Evolutionary conservation across 2,888 invertebrate species (phyloP), one percentile per base, ranked within the genome.

Genomic region (Caenorhabditis panamensis): DNA sequence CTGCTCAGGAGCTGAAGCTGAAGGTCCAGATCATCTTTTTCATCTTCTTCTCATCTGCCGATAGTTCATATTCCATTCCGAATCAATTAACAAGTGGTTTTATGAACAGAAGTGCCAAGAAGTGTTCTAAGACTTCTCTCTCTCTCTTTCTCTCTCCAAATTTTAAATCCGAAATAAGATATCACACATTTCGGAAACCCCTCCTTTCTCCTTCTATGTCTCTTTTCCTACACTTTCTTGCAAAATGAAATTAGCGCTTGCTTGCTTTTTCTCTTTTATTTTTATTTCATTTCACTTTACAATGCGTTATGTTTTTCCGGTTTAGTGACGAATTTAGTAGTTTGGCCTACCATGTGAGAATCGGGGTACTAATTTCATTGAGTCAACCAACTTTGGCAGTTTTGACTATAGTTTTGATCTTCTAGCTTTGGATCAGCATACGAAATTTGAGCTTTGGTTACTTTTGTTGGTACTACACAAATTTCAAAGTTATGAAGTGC

Each of bases 131-230:
- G 49, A 66, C 64, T 41, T 66, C 31, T 31, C 9, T 31, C 9
- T 31, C 31, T n/a, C n/a, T n/a, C n/a, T n/a, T n/a, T n/a, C n/a
- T n/a, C n/a, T n/a, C n/a, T n/a, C 31, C 5, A 31, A 31, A 31
- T 31, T 31, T 4, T 6, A 9, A 31, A 20, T 22, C 58, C 54
- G 73, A 73, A 73, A 73, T 41, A 51, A 59, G 73, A 73, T 73
- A 73, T 58, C 62, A 62, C 71, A 54, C 54, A 69, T 54, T 71
- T 69, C 62, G 44, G 56, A 44, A 72, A 44, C 56, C 41, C n/a
- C 36, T 41, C 24, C 20, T 11, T 59, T 36, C 41, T 41, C 31
- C 20, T 47, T n/a, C 49, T 41, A 41, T 11, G 6, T 47, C 49
- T 63, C 44, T 63, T 41, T 41, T 44, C 28, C 22, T 36, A 61